Conservation (phyloP, 2,888 invertebrate species). For the Pasiphila rectangulata region DNA sequence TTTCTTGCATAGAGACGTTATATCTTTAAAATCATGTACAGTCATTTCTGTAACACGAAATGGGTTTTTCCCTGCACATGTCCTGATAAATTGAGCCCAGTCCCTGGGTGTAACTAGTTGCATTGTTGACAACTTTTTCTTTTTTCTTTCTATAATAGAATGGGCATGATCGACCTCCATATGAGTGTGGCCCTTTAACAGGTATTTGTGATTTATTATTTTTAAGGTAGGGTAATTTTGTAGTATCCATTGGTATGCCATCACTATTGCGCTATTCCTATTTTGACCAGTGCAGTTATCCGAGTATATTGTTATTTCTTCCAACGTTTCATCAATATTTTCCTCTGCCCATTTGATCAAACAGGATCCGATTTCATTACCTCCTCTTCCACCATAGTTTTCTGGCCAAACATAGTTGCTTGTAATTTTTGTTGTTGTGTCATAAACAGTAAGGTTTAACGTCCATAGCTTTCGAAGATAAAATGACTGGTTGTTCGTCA, state of each 20-base stretch:
- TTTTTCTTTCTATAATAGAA: neutral
- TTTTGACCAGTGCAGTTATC: neutral
- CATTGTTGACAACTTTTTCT: neutral
- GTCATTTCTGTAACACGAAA: too few relatives aligned
- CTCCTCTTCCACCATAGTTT: neutral
- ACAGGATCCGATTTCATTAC: neutral
- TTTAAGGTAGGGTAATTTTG: neutral
- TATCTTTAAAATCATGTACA: too few relatives aligned
- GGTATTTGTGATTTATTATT: neutral
- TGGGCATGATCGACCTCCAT: neutral
- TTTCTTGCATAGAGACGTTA: too few relatives aligned
- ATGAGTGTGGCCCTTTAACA: neutral
- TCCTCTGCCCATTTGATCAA: neutral
- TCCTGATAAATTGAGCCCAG: too few relatives aligned
- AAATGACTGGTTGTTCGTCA: neutral
- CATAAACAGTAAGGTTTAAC: neutral
- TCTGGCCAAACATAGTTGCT: too few relatives aligned
- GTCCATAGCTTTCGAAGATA: neutral
- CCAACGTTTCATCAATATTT: neutral
- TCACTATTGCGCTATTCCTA: neutral
- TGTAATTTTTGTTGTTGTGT: neutral
- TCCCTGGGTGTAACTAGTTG: too few relatives aligned
- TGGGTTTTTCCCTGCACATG: too few relatives aligned
- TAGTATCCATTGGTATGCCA: neutral
- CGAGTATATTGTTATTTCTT: neutral